Evolutionary conservation across 2,797 vertebrate genomes (phyloP), one percentile per base, ranked within the genome.

Genomic region (Silurus aristotelis): DNA sequence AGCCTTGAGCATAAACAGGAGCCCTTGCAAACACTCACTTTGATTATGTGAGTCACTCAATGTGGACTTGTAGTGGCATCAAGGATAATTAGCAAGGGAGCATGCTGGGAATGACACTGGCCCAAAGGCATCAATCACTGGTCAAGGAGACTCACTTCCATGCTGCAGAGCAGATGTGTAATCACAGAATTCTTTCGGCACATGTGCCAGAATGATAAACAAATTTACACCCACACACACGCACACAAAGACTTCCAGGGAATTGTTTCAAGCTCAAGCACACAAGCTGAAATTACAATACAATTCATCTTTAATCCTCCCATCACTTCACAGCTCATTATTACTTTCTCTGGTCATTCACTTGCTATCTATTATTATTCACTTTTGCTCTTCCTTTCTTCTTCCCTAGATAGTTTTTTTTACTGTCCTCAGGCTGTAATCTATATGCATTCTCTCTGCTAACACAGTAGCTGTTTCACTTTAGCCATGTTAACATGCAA

Each of bases 81-180:
- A 46, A 76, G 86, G 82, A 76, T 88, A 87, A 89, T 89, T 88
- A 86, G 73, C 80, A 63, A 68, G 15, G 68, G 80, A 87, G 68
- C 84, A 87, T 82, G 85, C 84, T 77, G 60, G 82, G 19, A 73
- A 86, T 88, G 71, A 85, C 72, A 43, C 63, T 31, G 66, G 61
- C 85, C 71, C 79, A 55, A 70, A 79, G 82, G 78, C 72, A 72
- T 86, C 84, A 77, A 84, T 76, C 77, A 77, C 55, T 85, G 82
- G 72, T 87, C 89, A 89, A 80, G 63, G 71, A 88, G 76, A 87
- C 52, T 61, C 61, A 22, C 68, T 66, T 71, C 43, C 56, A 46
- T 75, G 75, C 58, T 64, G 77, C 76, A 82, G 73, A 83, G 63
- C 73, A 85, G 80, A 87, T 71, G 27, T 72, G n/a, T 48, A 87